These are phyloP conservation scores for Danionella dracula DNA, from an alignment of 2,797 vertebrate species.

Conservation along the genomic window DNA sequence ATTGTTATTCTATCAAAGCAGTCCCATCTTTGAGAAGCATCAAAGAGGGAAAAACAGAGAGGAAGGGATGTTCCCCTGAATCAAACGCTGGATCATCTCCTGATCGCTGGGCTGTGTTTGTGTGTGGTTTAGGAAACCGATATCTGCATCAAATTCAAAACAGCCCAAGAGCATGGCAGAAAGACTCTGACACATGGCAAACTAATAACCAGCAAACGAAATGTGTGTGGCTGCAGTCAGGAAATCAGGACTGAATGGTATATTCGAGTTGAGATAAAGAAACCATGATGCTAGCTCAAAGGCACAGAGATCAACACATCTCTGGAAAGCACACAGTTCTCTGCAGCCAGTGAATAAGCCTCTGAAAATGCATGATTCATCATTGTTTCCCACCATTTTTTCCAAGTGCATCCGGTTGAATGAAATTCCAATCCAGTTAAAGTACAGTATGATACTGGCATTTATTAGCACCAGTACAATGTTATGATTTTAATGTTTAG, in stretches of 20 bases:
- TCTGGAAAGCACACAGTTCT: conserved; percentile 28
- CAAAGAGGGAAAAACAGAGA: neutral
- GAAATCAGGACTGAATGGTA: conserved; percentile 47
- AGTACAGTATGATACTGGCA: too few relatives aligned
- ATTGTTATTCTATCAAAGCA: conserved; percentile 31
- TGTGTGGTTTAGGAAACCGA: conserved; percentile 56
- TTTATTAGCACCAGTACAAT: too few relatives aligned
- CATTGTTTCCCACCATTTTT: conserved; percentile 3
- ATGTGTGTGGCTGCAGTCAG: conserved; percentile 44
- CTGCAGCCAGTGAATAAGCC: conserved; percentile 1
- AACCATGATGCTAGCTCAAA: conserved; percentile 23
- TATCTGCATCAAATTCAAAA: conserved; percentile 58
- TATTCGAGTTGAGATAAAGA: conserved; percentile 41
- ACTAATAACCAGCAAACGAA: conserved; percentile 45
- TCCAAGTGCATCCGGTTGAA: too few relatives aligned
- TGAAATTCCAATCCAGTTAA: too few relatives aligned
- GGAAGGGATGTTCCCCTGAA: conserved; percentile 55
- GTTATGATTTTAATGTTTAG: too few relatives aligned
- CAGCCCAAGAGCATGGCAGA: conserved; percentile 45
- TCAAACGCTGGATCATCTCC: conserved; percentile 47
- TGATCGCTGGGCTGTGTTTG: conserved; percentile 42
- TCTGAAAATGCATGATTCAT: conserved; percentile 23
- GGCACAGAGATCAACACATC: conserved; percentile 37
- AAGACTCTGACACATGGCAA: conserved; percentile 41
- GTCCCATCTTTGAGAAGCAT: conserved; percentile 8